Evolutionary conservation across 2,113 vertebrate genomes (phyloP).

Genomic region (Camelus bactrianus): DNA sequence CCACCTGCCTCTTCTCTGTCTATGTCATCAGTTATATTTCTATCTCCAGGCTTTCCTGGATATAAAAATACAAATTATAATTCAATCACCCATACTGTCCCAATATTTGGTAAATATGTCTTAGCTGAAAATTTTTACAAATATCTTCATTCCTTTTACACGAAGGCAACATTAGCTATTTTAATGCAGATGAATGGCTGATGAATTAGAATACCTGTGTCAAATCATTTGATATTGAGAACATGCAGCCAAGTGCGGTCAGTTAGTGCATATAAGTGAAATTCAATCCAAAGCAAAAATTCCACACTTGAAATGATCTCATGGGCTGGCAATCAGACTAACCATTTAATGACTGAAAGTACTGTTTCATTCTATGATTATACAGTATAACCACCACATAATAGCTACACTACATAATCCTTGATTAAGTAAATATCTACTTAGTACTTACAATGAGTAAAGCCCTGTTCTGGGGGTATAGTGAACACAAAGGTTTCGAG

Average conservation of each 20-base stretch:
- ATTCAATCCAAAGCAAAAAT: constrained; percentile 37
- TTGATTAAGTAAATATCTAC: not conserved
- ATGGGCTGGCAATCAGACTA: not conserved
- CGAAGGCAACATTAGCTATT: not conserved
- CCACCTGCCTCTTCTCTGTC: not conserved
- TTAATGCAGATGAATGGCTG: not conserved
- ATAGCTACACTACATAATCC: not conserved
- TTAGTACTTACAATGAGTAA: not conserved
- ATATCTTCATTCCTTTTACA: not conserved
- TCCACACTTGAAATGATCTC: not conserved
- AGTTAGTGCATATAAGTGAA: not conserved
- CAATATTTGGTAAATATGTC: not conserved
- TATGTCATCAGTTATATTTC: not conserved
- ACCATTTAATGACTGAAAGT: not conserved
- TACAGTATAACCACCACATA: not conserved
- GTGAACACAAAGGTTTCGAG: not conserved
- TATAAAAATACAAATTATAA: not conserved
- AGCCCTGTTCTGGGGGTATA: not conserved
- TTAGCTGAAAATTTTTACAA: not conserved
- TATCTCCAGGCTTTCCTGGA: not conserved
- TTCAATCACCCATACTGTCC: not conserved
- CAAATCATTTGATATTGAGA: constrained; percentile 35
- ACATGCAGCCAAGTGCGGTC: not conserved
- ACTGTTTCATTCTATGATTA: not conserved
- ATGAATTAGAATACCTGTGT: constrained; percentile 4